Evolutionary conservation across 2,113 vertebrate genomes (phyloP).

Genomic region (Mustela lutreola): DNA sequence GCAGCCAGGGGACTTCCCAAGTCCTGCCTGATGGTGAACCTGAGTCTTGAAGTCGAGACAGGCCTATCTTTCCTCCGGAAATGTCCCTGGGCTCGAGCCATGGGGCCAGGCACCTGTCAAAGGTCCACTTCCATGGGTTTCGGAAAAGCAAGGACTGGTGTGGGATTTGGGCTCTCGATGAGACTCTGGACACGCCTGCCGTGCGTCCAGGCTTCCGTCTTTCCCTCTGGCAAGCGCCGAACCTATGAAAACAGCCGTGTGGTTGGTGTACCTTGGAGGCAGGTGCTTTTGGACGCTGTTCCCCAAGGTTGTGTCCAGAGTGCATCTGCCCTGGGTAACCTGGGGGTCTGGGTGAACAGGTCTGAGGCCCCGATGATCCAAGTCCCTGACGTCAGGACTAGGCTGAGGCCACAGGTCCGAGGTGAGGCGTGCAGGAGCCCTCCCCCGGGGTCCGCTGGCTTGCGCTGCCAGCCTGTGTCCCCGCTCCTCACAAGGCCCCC

Average conservation of each 20-base stretch:
- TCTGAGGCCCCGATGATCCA: too few relatives aligned
- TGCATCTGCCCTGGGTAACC: fast-evolving
- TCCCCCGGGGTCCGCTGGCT: fast-evolving
- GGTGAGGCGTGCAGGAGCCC: not conserved
- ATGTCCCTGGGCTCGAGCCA: not conserved
- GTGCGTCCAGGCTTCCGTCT: not conserved
- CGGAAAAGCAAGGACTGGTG: not conserved
- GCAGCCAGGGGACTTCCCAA: not conserved
- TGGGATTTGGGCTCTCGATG: not conserved
- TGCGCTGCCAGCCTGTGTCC: not conserved
- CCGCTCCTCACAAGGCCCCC: not conserved
- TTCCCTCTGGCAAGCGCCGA: not conserved
- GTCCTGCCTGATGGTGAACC: not conserved
- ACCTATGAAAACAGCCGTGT: not conserved
- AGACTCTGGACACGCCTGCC: fast-evolving
- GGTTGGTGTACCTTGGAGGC: not conserved
- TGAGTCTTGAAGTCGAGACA: not conserved
- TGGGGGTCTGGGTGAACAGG: too few relatives aligned
- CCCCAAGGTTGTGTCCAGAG: not conserved
- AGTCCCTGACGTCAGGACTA: not conserved
- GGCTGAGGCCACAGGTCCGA: not conserved
- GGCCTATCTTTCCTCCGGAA: not conserved
- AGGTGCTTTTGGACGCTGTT: not conserved
- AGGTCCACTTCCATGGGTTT: not conserved
- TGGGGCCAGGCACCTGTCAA: not conserved